Base-by-base conservation (phyloP, 1,140 invertebrate genomes). In the Anagrus nilaparvatae region DNA sequence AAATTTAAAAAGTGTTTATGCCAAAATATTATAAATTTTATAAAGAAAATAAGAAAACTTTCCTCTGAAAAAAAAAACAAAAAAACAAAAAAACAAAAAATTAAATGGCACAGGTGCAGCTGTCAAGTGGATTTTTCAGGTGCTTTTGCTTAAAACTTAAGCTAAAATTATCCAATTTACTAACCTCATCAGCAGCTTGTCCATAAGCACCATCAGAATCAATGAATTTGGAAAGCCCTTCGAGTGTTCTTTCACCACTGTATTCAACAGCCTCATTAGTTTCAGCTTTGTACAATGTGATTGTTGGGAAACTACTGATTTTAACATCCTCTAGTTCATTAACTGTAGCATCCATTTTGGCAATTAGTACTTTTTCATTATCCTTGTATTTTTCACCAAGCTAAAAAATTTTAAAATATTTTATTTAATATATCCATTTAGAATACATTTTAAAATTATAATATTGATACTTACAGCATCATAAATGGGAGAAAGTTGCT, bases 261-360 rank as follows among this genome's bases (percentile, higher is more conserved):
- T 91, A 99, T 58, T 97, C 88, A 50, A 99, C 75, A 51, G 80
- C 73, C 70, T 93, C 79, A 68, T 95, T 95, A 46, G 86, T 83
- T 33, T 77, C 84, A 70, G 94, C 94, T 49, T 86, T 85, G 77
- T 91, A 99, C 49, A 94, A 76, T 61, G 91, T 96, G 59, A 99
- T 80, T 20, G 96, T 99, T 25, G 97, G 97, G 82, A 95, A 99
- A 47, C 82, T 93, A 42, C 80, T 80, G 59, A 99, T 82, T 73
- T 94, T 96, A 24, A 89, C 83, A 70, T 90, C 86, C 55, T 95
- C 91, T 42, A 99, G 67, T 73, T 99, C 96, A 67, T 99, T 99
- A 58, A 80, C 85, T 41, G 95, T 98, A 34, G 95, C 81, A 69
- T 99, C 97, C 77, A 99, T 97, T 72, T 99, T 99, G 49, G 95